These are phyloP conservation scores for Dicerorhinus sumatrensis DNA, from an alignment of 2,113 vertebrate species.

Conservation along the genomic window DNA sequence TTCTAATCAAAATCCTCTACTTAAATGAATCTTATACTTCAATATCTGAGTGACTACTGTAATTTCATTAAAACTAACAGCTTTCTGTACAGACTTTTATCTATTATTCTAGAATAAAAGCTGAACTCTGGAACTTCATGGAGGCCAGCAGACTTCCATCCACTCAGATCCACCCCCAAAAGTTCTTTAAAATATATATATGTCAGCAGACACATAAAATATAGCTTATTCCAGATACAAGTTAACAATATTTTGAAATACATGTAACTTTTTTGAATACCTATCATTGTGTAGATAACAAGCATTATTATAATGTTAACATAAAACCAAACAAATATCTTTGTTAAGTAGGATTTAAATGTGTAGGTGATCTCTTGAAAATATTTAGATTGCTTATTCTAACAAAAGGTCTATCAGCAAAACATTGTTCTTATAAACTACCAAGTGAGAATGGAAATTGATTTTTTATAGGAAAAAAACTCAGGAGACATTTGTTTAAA, in stretches of 20 bases:
- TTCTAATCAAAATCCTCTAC: not conserved
- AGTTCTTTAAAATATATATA: not conserved
- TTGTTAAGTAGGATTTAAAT: not conserved
- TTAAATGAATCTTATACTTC: not conserved
- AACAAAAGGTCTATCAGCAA: not conserved
- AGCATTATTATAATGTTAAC: not conserved
- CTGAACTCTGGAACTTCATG: not conserved
- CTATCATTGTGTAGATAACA: not conserved
- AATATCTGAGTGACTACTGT: not conserved
- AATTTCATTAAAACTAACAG: not conserved
- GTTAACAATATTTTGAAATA: not conserved
- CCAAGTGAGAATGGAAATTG: not conserved
- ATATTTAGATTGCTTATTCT: not conserved
- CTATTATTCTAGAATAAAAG: not conserved
- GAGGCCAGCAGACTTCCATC: accelerated
- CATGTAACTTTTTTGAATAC: not conserved
- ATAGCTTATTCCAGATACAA: not conserved
- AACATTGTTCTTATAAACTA: not conserved
- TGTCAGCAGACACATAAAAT: not conserved
- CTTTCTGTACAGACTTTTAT: not conserved
- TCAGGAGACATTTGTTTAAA: not conserved
- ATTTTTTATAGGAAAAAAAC: not conserved
- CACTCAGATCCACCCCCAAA: not conserved
- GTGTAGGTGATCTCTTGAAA: not conserved
- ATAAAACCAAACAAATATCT: not conserved